phyloP scores from a whole-genome alignment of 2,113 vertebrate genomes.

The Hipposideros armiger region DNA sequence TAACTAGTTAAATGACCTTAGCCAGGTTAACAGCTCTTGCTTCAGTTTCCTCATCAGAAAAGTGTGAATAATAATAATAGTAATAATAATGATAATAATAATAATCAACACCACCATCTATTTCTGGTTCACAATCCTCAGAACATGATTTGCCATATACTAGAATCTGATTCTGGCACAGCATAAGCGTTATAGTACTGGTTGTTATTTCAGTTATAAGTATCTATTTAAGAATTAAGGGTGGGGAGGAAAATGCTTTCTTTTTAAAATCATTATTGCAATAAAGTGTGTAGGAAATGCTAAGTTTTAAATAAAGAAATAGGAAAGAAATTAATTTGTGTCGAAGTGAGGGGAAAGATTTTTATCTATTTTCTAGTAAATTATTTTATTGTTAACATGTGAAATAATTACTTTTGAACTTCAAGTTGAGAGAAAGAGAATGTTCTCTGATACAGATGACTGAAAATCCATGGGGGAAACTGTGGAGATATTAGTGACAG shows the following conservation, averaged over 20 bases:
- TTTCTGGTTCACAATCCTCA: not conserved
- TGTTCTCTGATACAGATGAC: not conserved
- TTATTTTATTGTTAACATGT: not conserved
- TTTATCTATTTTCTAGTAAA: not conserved
- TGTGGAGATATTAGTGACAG: not conserved
- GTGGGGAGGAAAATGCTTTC: not conserved
- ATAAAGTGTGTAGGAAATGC: not conserved
- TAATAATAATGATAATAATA: not conserved
- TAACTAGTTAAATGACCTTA: not conserved
- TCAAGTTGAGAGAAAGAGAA: not conserved
- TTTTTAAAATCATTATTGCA: not conserved
- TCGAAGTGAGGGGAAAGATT: not conserved
- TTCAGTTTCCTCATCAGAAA: not conserved
- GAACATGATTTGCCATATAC: not conserved
- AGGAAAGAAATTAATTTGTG: not conserved
- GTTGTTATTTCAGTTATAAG: not conserved
- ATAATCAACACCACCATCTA: not conserved
- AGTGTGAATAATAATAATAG: not conserved
- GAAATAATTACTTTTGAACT: not conserved
- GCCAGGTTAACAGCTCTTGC: not conserved
- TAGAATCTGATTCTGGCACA: not conserved
- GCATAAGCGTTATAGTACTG: not conserved
- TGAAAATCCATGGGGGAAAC: fast-evolving
- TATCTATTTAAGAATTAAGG: not conserved
- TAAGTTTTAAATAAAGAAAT: not conserved